Conservation (phyloP, 2,888 invertebrate genomes). For the Bugulina stolonifera region DNA sequence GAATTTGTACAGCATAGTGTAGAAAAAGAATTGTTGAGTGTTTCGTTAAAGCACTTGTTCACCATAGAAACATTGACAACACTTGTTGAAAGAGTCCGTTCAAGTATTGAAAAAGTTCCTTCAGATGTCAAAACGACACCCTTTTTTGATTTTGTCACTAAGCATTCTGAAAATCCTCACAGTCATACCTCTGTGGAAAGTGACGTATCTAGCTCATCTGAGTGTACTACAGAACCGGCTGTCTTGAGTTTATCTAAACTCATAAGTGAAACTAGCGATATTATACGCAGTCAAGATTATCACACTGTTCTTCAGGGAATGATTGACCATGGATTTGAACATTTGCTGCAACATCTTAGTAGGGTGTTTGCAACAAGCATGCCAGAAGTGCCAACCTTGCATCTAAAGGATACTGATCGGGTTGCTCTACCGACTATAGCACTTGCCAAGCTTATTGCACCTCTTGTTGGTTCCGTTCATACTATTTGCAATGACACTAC, state of each 20-base stretch:
- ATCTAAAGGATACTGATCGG: background rate
- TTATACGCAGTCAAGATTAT: constrained; percentile 4
- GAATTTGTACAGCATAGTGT: background rate
- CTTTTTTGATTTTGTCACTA: background rate
- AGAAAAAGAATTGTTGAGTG: background rate
- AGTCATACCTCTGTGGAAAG: background rate
- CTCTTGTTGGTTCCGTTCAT: constrained; percentile 1
- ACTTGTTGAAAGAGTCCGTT: background rate
- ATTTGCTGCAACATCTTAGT: background rate
- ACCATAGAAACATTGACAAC: background rate
- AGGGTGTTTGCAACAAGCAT: background rate
- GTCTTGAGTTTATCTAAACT: background rate
- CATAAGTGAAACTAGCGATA: background rate
- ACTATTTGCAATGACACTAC: constrained; percentile 2
- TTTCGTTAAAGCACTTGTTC: background rate
- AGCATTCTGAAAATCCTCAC: background rate
- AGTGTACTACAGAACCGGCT: background rate
- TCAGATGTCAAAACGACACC: background rate
- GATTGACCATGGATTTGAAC: constrained; percentile 6
- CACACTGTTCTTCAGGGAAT: background rate
- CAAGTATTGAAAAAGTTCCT: background rate
- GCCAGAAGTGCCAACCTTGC: background rate
- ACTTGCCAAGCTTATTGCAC: constrained; percentile 5
- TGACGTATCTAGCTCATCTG: background rate
- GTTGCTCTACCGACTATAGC: background rate